Percentiles rank a stretch among this genome's conserved stretches.
phyloP scores from a whole-genome alignment of 2,113 vertebrate species.

The Ploceus nigricollis region DNA sequence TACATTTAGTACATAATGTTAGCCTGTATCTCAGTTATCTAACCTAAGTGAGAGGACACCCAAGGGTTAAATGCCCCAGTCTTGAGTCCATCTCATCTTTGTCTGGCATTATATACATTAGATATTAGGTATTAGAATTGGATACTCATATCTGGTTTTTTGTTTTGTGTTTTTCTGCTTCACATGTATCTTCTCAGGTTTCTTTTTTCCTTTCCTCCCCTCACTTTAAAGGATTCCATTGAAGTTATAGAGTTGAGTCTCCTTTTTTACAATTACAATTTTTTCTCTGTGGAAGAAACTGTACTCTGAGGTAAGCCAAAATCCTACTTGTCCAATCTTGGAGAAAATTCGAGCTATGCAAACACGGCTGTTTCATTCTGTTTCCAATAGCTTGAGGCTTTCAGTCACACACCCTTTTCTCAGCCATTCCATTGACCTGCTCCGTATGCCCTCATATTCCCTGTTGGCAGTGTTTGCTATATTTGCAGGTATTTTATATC shows the following conservation, averaged over 20 bases:
- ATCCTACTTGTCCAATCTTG: background rate
- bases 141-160: rapidly evolving
- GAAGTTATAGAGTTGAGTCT: background rate
- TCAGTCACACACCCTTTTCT: background rate
- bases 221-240: background rate
- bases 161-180: background rate
- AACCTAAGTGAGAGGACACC: background rate
- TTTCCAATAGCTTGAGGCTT: conserved; percentile 16
- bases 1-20: background rate
- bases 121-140: background rate
- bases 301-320: background rate
- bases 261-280: background rate
- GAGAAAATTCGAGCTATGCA: background rate
- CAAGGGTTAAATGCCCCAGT: background rate
- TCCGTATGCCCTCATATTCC: background rate
- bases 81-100: background rate
- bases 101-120: background rate
- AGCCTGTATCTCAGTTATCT: background rate
- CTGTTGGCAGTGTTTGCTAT: background rate
- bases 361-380: background rate
- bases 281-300: background rate
- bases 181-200: rapidly evolving
- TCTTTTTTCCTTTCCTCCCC: rapidly evolving
- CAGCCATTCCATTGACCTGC: background rate
- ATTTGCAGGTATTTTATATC: conserved; percentile 3